A percentile compares a stretch with the other conserved stretches of the same genome.
Conservation (phyloP, 2,888 invertebrate species). For the Chelonus formosanus region DNA sequence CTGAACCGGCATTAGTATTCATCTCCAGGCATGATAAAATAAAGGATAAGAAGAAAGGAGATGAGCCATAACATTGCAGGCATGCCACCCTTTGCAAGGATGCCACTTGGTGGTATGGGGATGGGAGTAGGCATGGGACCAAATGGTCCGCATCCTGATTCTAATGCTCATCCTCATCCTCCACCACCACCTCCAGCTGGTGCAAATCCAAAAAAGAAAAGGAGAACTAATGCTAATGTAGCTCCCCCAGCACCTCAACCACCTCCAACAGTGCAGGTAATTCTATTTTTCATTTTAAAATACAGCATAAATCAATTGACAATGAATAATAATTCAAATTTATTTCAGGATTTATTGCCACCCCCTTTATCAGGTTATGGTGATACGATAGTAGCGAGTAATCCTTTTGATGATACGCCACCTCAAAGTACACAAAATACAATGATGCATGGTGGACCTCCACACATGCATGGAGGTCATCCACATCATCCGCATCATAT, state of each 20-base stretch:
- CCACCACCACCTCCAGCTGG: constrained; percentile 79
- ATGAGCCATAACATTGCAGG: constrained; percentile 85
- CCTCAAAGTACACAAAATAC: constrained; percentile 66
- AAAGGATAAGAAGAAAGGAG: constrained; percentile 59
- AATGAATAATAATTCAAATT: background rate
- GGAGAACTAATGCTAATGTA: constrained; percentile 80
- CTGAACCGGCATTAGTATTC: constrained; percentile 52
- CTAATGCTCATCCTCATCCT: constrained; percentile 74
- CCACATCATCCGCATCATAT: constrained; percentile 70
- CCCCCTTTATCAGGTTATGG: constrained; percentile 88
- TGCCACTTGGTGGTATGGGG: constrained; percentile 77
- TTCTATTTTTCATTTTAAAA: background rate
- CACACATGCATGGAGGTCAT: constrained; percentile 59
- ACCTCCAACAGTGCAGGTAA: constrained; percentile 72
- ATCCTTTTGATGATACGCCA: constrained; percentile 93
- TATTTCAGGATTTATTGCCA: constrained; percentile 78
- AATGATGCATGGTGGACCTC: constrained; percentile 67
- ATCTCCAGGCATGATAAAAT: constrained; percentile 61
- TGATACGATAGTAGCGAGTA: constrained; percentile 92
- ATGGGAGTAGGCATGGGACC: constrained; percentile 64
- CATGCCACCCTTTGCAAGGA: constrained; percentile 80
- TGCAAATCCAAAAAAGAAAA: constrained; percentile 86
- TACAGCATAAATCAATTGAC: background rate
- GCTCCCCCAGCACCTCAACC: constrained; percentile 75
- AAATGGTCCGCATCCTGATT: constrained; percentile 75